These are phyloP conservation scores for Myioborus miniatus DNA, from an alignment of 2,797 vertebrate species.

Conservation along the genomic window DNA sequence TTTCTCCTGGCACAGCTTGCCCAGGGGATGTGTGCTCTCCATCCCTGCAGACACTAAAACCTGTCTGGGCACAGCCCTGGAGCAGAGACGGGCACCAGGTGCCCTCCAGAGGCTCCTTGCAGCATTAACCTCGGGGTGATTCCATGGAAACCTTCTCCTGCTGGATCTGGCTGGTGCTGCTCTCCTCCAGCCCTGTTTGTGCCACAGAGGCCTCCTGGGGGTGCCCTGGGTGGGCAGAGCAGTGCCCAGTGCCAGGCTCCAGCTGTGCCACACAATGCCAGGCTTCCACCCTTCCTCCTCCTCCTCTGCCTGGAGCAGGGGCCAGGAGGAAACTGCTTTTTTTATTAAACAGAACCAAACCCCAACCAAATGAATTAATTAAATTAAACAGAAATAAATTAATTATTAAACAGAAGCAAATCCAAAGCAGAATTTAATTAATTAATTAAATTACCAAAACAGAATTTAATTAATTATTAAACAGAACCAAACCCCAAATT, in stretches of 20 bases:
- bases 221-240: background rate
- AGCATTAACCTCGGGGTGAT: background rate
- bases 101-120: background rate
- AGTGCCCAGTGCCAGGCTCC: fast-evolving
- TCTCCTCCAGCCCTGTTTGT: background rate
- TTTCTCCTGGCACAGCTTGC: background rate
- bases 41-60: background rate
- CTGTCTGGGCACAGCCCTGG: fast-evolving
- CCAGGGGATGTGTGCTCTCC: background rate
- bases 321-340: background rate
- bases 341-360: background rate
- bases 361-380: too few relatives aligned
- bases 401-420: too few relatives aligned
- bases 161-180: background rate
- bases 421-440: too few relatives aligned
- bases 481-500: too few relatives aligned
- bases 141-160: background rate
- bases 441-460: too few relatives aligned
- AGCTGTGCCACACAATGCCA: background rate
- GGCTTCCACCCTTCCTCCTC: background rate
- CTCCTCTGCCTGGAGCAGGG: background rate
- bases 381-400: too few relatives aligned
- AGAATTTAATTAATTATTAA: too few relatives aligned
- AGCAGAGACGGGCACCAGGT: background rate
- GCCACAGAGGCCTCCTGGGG: background rate